A percentile compares a stretch with the other conserved stretches of the same genome.
phyloP scores from a whole-genome alignment of 2,113 vertebrate species.

The Semicossyphus pulcher region DNA sequence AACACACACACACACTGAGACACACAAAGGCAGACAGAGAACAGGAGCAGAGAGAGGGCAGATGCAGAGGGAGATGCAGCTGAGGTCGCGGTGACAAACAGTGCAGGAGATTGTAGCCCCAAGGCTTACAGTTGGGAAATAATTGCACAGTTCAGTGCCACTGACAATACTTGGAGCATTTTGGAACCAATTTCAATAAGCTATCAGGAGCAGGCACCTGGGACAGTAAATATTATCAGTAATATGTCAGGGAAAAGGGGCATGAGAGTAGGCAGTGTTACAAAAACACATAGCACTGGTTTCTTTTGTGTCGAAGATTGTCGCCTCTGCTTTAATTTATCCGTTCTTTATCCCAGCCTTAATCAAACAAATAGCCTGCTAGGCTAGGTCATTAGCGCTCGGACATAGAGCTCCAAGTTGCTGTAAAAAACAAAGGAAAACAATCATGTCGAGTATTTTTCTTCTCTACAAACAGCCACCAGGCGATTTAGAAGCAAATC shows the following conservation, averaged over 20 bases:
- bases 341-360: too few relatives aligned
- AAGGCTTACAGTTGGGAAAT: conserved; percentile 52
- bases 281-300: not conserved
- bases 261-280: not conserved
- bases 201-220: conserved; percentile 43
- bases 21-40: not conserved
- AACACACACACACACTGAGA: not conserved
- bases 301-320: too few relatives aligned
- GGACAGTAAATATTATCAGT: conserved; percentile 55
- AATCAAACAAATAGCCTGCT: too few relatives aligned
- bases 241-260: conserved; percentile 35
- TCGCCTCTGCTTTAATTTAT: too few relatives aligned
- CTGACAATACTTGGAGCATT: conserved; percentile 54
- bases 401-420: too few relatives aligned
- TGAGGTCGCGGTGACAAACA: not conserved
- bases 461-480: not conserved
- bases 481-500: conserved; percentile 2
- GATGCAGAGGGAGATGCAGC: conserved; percentile 9
- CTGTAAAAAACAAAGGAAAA: too few relatives aligned
- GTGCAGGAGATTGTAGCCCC: conserved; percentile 36
- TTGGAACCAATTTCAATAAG: conserved; percentile 57
- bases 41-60: not conserved
- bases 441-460: too few relatives aligned
- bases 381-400: too few relatives aligned
- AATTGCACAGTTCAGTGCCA: conserved; percentile 65